A percentile compares a stretch with the other conserved stretches of the same genome.
These are phyloP conservation scores for Melanerpes aurifrons DNA, from an alignment of 2,113 vertebrate genomes.

Conservation along the genomic window DNA sequence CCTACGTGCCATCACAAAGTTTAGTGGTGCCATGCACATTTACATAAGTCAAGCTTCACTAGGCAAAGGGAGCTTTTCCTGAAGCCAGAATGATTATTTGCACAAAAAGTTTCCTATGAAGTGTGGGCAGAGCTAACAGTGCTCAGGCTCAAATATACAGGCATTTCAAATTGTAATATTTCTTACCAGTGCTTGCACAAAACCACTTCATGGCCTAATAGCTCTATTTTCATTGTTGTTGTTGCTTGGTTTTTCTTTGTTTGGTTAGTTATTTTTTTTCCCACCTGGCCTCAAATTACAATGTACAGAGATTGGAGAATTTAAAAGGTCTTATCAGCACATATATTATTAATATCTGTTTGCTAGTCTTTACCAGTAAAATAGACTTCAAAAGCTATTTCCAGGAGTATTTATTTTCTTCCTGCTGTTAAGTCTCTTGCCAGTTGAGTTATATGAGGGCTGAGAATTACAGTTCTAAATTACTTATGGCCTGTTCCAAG, in stretches of 20 bases:
- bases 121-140: background rate
- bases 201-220: background rate
- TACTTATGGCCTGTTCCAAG: conserved; percentile 36
- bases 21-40: background rate
- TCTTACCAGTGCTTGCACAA: background rate
- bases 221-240: background rate
- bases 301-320: conserved; percentile 8
- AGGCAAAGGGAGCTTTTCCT: background rate
- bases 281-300: background rate
- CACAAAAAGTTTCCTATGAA: background rate
- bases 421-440: conserved; percentile 27
- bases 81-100: background rate
- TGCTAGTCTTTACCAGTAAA: conserved; percentile 38
- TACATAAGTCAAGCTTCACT: background rate
- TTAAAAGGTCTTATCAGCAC: conserved; percentile 5
- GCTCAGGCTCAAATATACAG: background rate
- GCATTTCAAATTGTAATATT: background rate
- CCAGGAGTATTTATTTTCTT: conserved; percentile 18
- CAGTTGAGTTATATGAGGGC: background rate
- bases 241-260: background rate
- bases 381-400: conserved; percentile 9
- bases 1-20: background rate
- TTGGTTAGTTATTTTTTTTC: background rate
- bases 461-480: conserved; percentile 25
- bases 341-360: conserved; percentile 7